A percentile compares a stretch with the other conserved stretches of the same genome.
phyloP scores from a whole-genome alignment of 1,140 invertebrate genomes.

The Penaeus japonicus region DNA sequence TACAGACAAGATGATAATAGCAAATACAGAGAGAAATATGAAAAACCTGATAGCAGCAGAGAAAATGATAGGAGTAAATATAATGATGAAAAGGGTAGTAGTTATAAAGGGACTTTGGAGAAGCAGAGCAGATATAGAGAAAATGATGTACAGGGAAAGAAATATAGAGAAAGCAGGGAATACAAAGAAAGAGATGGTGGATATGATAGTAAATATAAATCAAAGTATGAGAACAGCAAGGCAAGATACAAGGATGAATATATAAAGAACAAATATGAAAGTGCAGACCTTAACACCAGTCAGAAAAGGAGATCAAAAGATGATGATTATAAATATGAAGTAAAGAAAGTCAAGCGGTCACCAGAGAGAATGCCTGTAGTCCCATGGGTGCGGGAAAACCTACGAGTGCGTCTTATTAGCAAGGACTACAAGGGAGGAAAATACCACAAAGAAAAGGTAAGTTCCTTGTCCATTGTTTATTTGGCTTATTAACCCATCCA shows the following conservation, averaged over 20 bases:
- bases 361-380: conserved; percentile 25
- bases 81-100: background rate
- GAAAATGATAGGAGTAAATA: background rate
- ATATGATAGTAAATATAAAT: no score
- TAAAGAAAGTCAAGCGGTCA: conserved; percentile 16
- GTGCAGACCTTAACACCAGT: no score
- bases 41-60: background rate
- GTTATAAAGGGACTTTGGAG: background rate
- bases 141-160: background rate
- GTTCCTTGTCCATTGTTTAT: background rate
- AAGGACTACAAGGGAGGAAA: conserved; percentile 64
- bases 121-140: background rate
- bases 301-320: background rate
- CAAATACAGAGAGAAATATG: background rate
- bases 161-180: background rate
- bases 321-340: background rate
- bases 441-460: conserved; percentile 65
- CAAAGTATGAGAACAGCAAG: background rate
- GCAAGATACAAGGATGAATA: background rate
- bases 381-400: conserved; percentile 63
- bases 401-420: conserved; percentile 64
- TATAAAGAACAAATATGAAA: no score
- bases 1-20: background rate
- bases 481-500: background rate
- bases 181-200: no score